Conservation (phyloP, 2,797 vertebrate species). For the Chloroceryle inda region DNA sequence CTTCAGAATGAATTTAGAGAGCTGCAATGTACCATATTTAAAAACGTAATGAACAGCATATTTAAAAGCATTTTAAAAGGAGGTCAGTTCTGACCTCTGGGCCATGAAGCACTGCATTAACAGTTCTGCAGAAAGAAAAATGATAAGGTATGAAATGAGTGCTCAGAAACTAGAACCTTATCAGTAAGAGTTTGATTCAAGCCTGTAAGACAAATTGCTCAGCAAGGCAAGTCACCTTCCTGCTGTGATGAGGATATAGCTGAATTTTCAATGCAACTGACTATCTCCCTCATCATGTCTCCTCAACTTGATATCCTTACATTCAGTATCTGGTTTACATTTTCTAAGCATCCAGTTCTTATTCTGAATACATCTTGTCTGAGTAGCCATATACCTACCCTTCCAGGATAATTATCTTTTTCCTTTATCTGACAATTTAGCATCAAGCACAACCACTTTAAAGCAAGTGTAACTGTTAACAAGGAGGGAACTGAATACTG, state of each 20-base stretch:
- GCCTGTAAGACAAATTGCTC: slow-evolving; percentile 87
- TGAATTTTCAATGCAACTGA: slow-evolving; percentile 81
- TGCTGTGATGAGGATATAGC: slow-evolving; percentile 81
- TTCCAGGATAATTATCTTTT: slow-evolving; percentile 77
- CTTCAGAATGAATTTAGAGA: slow-evolving; percentile 58
- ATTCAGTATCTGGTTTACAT: slow-evolving; percentile 71
- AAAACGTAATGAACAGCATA: slow-evolving; percentile 71
- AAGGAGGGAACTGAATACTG: slow-evolving; percentile 39
- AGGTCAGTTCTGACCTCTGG: slow-evolving; percentile 85
- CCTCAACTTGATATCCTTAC: slow-evolving; percentile 76
- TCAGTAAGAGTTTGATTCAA: slow-evolving; percentile 82
- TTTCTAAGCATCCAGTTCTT: slow-evolving; percentile 78
- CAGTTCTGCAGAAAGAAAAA: slow-evolving; percentile 82
- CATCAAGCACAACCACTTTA: slow-evolving; percentile 70
- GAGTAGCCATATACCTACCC: slow-evolving; percentile 67
- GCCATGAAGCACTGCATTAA: slow-evolving; percentile 83
- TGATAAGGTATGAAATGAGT: slow-evolving; percentile 85
- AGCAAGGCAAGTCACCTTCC: slow-evolving; percentile 85
- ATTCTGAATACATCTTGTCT: slow-evolving; percentile 80
- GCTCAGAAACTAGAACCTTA: slow-evolving; percentile 84
- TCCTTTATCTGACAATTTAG: slow-evolving; percentile 77
- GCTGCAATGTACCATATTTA: slow-evolving; percentile 47
- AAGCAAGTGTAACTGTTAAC: slow-evolving; percentile 59
- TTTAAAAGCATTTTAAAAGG: slow-evolving; percentile 81
- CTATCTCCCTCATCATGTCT: slow-evolving; percentile 81